These are phyloP conservation scores for Euproctis similis DNA, from an alignment of 2,888 invertebrate species.

Conservation along the genomic window DNA sequence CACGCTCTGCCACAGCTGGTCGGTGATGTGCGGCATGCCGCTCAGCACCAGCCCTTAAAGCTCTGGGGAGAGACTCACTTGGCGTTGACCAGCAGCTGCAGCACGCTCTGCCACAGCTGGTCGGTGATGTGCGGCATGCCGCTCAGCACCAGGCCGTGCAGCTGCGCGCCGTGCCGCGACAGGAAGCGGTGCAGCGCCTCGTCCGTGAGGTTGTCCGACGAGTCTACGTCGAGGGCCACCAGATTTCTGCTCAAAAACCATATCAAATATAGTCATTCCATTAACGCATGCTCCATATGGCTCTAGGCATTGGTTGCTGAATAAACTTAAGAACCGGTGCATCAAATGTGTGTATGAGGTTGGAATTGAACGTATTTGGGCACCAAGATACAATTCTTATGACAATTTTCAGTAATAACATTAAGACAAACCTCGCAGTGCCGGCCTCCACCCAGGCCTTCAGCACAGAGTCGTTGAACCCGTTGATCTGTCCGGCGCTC, in stretches of 20 bases:
- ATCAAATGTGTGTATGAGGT: no score
- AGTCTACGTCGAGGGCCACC: slow-evolving; percentile 92
- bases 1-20: not conserved
- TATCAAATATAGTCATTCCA: no score
- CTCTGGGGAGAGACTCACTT: slow-evolving; percentile 77
- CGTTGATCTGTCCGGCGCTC: slow-evolving; percentile 97
- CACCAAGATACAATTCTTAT: not conserved
- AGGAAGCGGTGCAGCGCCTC: slow-evolving; percentile 94
- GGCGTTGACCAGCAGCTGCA: slow-evolving; percentile 93
- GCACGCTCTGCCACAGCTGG: slow-evolving; percentile 96
- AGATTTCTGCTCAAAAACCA: slow-evolving; percentile 80
- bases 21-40: not conserved
- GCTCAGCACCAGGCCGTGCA: slow-evolving; percentile 90
- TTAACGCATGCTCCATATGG: no score
- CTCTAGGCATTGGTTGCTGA: no score
- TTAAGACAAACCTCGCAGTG: slow-evolving; percentile 73
- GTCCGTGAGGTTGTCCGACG: slow-evolving; percentile 96
- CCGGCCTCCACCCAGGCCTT: slow-evolving; percentile 94
- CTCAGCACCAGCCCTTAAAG: no score
- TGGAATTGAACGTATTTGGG: not conserved
- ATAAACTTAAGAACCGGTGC: no score
- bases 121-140: slow-evolving; percentile 99
- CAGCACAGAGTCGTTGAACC: slow-evolving; percentile 95
- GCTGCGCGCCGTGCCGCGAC: slow-evolving; percentile 90
- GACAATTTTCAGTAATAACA: not conserved